Evolutionary conservation across 1,140 invertebrate species (phyloP), one percentile per base, ranked within the genome.

Genomic region (Brachionus paranguensis): DNA sequence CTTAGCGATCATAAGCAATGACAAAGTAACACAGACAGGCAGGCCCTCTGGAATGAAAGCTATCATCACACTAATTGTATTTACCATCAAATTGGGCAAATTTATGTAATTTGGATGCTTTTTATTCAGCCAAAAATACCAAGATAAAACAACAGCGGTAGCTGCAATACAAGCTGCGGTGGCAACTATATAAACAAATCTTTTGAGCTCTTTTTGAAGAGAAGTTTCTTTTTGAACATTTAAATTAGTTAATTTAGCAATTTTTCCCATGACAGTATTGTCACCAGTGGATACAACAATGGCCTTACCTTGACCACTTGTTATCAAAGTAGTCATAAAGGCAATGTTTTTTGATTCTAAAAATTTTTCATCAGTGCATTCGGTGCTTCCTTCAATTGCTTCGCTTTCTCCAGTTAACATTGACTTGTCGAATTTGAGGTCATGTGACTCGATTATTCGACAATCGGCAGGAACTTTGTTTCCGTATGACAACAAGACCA

Each of bases 391-490:
- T n/a, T 76, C 72, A 5, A 76, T 76, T 12, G 72, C 72, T 29
- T 76, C 72, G 43, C 72, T 60, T 64, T 79, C 76, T 41, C 76
- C 76, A 60, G 76, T 79, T 12, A 79, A 64, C 53, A 60, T 60
- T 60, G 76, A 60, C 37, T 64, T 65, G 47, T 70, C 72, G 41
- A 68, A 85, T 72, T 85, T 86, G n/a, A 79, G 33, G 60, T 79
- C 53, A 60, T 79, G 50, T 92, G 92, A 89, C 99, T 95, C 89
- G 95, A 95, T 45, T 99, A 91, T 55, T 97, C 91, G 5, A 99
- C 27, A 89, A 91, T 99, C 97, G 0, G 97, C 97, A 17, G 97
- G 97, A 53, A 99, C 95, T 85, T 96, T 91, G 89, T 99, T 97
- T n/a, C 97, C 97, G 79, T 97, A 93, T 88, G 94, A 94, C 24